These are phyloP conservation scores for Sparidentex hasta DNA, from an alignment of 2,797 vertebrate species.

Conservation along the genomic window DNA sequence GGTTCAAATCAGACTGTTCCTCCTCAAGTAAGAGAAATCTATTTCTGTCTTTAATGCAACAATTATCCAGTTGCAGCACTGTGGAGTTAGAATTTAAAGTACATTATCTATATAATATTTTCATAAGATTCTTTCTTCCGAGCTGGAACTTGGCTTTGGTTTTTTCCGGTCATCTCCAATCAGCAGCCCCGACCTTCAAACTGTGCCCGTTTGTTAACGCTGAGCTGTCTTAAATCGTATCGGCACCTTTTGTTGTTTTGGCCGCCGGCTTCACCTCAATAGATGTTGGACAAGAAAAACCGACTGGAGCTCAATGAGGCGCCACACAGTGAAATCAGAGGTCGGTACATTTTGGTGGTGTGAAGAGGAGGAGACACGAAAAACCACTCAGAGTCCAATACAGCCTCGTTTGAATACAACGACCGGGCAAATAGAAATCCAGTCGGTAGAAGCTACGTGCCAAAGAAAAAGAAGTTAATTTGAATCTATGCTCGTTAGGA, in stretches of 20 bases:
- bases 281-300: neutral
- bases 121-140: neutral
- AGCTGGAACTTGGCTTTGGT: neutral
- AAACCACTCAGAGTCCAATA: neutral
- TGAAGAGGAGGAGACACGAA: neutral
- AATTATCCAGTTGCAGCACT: neutral
- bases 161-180: too few species aligned
- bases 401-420: neutral
- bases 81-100: neutral
- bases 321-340: too few species aligned
- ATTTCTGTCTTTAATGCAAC: neutral
- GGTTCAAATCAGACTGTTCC: constrained; percentile 15
- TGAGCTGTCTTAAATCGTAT: neutral
- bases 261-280: neutral
- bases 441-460: neutral
- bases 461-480: too few species aligned
- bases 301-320: neutral
- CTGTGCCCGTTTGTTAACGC: neutral
- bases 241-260: neutral
- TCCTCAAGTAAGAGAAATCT: constrained; percentile 1
- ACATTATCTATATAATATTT: neutral
- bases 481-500: neutral
- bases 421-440: neutral
- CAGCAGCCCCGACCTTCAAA: neutral
- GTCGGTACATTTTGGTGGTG: neutral